Conservation (phyloP, 2,113 vertebrate genomes). For the Gymnocephalus cernua region DNA sequence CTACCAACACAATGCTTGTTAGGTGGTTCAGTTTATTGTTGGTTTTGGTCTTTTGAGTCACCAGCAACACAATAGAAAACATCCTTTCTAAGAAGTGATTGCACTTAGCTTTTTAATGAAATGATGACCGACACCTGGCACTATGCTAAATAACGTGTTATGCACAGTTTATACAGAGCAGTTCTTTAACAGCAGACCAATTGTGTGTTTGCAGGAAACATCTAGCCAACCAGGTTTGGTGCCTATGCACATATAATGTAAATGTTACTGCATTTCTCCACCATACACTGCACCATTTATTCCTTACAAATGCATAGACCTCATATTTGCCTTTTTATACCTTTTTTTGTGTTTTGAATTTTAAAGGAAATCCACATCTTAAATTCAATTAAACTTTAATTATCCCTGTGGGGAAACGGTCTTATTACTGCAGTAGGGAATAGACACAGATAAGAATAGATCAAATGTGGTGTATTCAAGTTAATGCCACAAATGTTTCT, state of each 20-base stretch:
- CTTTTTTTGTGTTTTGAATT: constrained; percentile 52
- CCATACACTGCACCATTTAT: constrained; percentile 16
- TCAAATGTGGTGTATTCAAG: constrained; percentile 50
- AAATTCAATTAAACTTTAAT: constrained; percentile 79
- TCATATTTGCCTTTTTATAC: constrained; percentile 2
- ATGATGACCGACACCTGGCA: background rate
- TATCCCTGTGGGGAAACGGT: constrained; percentile 67
- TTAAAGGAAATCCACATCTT: constrained; percentile 63
- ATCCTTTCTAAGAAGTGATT: background rate
- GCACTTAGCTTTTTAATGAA: background rate
- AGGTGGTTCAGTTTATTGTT: background rate
- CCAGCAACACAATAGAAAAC: background rate
- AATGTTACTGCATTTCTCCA: constrained; percentile 16
- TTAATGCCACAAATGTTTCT: constrained; percentile 47
- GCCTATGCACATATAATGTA: background rate
- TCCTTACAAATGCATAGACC: background rate
- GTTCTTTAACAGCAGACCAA: background rate
- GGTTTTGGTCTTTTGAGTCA: background rate
- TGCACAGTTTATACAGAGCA: constrained; percentile 10
- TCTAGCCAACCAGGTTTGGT: background rate
- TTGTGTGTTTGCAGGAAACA: background rate
- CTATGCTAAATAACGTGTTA: background rate
- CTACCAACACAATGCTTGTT: background rate
- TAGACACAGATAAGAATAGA: constrained; percentile 64
- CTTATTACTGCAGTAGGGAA: constrained; percentile 55